Base-by-base conservation (phyloP, 1,140 invertebrate species). In the Steinernema khuongi region DNA sequence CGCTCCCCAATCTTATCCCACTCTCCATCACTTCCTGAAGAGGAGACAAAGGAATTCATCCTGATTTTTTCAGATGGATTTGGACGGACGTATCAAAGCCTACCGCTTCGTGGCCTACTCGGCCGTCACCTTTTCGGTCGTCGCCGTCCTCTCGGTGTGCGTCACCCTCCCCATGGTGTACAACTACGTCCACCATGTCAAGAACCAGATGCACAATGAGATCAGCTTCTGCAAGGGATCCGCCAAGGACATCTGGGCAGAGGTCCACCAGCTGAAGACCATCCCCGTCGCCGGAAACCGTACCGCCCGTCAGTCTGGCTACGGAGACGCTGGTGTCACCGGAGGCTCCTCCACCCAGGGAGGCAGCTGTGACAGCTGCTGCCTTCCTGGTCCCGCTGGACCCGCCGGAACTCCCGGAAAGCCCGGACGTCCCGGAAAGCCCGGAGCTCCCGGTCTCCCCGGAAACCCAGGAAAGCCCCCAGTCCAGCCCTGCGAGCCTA, bases 291-390 rank as follows among this genome's bases (percentile, higher is more conserved):
- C 32, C 31, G 26, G 28, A 7, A 77, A 77, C 77, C 60, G 77
- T 67, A 78, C 77, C 67, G 74, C 74, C 66, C 77, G 77, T 78
- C 77, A 78, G 70, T 70, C 77, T 41, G 77, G 77, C 60, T 78
- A 78, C 72, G 74, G 30, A 19, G 76, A 77, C 43, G 43, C 41
- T 31, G 76, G 74, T 44, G 76, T 77, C 1, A 70, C 18, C 28
- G 76, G 76, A 71, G 74, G 74, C 41, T 31, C 73, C 22, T 50
- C 70, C n/a, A 31, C 36, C 30, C 72, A 72, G 32, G 76, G 74
- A 71, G 75, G 75, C 67, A 72, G 68, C 2, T 77, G 76, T 73
- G 43, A 44, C 36, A 67, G 73, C 43, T 77, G 76, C 69, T 77
- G 76, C 74, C 69, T 75, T 29, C 73, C 73, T 31, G 74, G 74